phyloP scores from a whole-genome alignment of 2,888 invertebrate genomes.

The Monopis laevigella region DNA sequence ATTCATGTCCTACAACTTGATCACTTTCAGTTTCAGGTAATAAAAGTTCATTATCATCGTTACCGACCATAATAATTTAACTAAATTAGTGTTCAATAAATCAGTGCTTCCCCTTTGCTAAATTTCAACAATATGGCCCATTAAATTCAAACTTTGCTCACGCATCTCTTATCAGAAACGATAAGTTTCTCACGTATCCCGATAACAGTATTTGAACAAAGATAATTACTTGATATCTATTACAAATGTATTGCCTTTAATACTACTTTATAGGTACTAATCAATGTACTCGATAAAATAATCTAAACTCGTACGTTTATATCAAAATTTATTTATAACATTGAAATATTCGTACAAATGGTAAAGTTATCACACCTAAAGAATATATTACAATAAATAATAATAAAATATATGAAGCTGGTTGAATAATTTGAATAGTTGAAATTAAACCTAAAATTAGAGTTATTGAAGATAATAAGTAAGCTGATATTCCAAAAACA shows the following conservation, averaged over 20 bases:
- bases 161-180: constrained; percentile 26
- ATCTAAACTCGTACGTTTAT: too few relatives aligned
- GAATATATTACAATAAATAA: neutral
- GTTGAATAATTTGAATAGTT: too few relatives aligned
- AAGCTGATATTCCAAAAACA: constrained; percentile 29
- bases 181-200: constrained; percentile 29
- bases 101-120: too few relatives aligned
- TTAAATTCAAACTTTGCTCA: too few relatives aligned
- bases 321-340: neutral
- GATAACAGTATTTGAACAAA: constrained; percentile 1
- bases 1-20: neutral
- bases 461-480: constrained; percentile 29
- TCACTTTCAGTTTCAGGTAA: constrained; percentile 2
- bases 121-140: too few relatives aligned
- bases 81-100: too few relatives aligned
- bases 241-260: neutral
- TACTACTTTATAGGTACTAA: too few relatives aligned
- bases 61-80: constrained; percentile 2
- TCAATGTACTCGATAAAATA: too few relatives aligned
- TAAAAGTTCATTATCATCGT: constrained; percentile 6
- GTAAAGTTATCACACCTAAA: neutral
- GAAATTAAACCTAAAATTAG: constrained; percentile 26
- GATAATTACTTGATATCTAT: constrained; percentile 20
- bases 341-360: neutral
- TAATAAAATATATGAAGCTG: constrained; percentile 22